Evolutionary conservation across 2,113 vertebrate species (phyloP).

Genomic region (Rhagologus leucostigma): DNA sequence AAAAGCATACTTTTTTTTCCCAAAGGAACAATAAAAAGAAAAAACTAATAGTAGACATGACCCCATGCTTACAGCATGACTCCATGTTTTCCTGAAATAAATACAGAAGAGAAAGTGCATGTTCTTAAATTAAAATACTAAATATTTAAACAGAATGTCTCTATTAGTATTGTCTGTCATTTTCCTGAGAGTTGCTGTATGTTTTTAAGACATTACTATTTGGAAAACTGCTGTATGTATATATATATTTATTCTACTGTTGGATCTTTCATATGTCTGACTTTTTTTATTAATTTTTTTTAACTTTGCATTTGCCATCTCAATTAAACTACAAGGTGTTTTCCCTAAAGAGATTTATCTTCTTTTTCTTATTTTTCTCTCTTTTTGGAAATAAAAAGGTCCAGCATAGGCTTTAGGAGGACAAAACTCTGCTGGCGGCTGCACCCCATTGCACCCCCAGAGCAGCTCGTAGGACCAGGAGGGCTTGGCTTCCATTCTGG

Average conservation of each 20-base stretch:
- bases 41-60: not conserved
- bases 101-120: not conserved
- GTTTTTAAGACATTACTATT: not conserved
- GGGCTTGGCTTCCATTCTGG: not conserved
- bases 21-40: not conserved
- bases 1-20: not conserved
- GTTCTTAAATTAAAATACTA: constrained; percentile 14
- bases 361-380: not conserved
- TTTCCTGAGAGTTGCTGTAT: not conserved
- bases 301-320: constrained; percentile 17
- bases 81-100: not conserved
- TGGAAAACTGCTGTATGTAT: not conserved
- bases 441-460: rapidly evolving
- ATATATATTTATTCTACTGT: constrained; percentile 64
- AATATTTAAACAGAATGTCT: not conserved
- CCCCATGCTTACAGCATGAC: not conserved
- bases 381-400: not conserved
- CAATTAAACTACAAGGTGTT: constrained; percentile 40
- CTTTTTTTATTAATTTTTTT: constrained; percentile 9
- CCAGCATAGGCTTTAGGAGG: not conserved
- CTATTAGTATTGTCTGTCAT: not conserved
- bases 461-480: not conserved
- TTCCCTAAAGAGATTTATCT: not conserved
- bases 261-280: not conserved
- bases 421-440: not conserved